Evolutionary conservation across 2,113 vertebrate species (phyloP), one percentile per base, ranked within the genome.

Genomic region (Dasypus novemcinctus): DNA sequence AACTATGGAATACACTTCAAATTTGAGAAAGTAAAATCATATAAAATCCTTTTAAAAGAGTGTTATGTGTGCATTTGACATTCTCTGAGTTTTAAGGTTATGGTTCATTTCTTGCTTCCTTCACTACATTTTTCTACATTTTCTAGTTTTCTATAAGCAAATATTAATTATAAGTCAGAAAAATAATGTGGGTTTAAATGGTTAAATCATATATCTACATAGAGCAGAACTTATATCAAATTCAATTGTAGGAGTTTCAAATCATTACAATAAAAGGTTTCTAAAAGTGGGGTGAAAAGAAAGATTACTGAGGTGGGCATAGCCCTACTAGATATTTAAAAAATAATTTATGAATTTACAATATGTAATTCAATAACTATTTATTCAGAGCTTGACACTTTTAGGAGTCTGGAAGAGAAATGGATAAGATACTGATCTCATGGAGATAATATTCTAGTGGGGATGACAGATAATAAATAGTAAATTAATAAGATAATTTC

Each of bases 81-180:
- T 80, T 92, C 43, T 85, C 71, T 38, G 31, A 88, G 61, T 46
- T 93, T 31, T 54, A 1, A 7, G 9, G 36, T 54, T 49, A 68
- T 29, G 59, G 18, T 54, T n/a, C 2, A 78, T 75, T 89, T 81
- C 18, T 64, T 94, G 43, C 54, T 91, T 85, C 85, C 33, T 91
- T 93, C 38, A 49, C 3, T 83, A 74, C 41, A 71, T 66, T 79
- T 82, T 52, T 49, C 27, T 83, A 11, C 57, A 69, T 54, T 76
- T 92, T 59, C 68, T 79, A 59, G 74, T 79, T 94, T 72, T 64
- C 33, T 87, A 49, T 80, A 59, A 83, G 41, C 43, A 79, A 89
- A 74, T 87, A 80, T 31, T 84, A 81, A 80, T 80, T 83, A 69
- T 76, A 49, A 94, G 69, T 78, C 41, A 90, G 33, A 84, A 90